These are phyloP conservation scores for Spialia ferax DNA, from an alignment of 2,888 invertebrate genomes.

Conservation along the genomic window DNA sequence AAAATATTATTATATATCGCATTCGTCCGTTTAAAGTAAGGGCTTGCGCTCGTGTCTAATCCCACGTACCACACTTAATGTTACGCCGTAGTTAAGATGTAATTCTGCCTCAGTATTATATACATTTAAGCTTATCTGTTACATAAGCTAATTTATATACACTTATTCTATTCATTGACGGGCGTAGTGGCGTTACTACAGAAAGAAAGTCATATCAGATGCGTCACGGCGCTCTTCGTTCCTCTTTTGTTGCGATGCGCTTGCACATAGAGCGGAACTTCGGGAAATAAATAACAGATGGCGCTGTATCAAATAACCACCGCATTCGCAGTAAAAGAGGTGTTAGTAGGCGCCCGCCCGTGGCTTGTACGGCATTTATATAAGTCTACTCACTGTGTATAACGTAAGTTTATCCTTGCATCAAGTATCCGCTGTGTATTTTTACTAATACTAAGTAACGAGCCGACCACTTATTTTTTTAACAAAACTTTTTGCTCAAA, in stretches of 20 bases:
- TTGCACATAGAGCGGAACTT: conserved; percentile 31
- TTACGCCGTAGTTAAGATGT: conserved; percentile 86
- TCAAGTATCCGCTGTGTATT: conserved; percentile 80
- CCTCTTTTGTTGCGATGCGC: conserved; percentile 57
- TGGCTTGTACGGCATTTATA: conserved; percentile 80
- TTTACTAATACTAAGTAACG: conserved; percentile 70
- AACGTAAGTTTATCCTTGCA: conserved; percentile 81
- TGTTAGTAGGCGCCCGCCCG: conserved; percentile 71
- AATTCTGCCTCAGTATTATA: conserved; percentile 87
- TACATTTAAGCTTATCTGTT: conserved; percentile 87
- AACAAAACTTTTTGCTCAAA: conserved; percentile 83
- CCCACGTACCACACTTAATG: conserved; percentile 84
- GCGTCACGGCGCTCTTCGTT: conserved; percentile 66
- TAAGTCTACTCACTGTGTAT: conserved; percentile 82
- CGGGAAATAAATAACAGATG: conserved; percentile 43
- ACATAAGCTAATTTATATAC: conserved; percentile 86
- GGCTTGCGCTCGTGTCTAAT: conserved; percentile 86
- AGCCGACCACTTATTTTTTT: conserved; percentile 81
- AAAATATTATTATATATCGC: conserved; percentile 86
- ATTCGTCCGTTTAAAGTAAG: conserved; percentile 86
- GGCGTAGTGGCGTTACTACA: conserved; percentile 79
- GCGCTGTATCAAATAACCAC: conserved; percentile 39
- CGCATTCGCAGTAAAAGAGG: conserved; percentile 56
- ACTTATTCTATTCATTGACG: conserved; percentile 82
- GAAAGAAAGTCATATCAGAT: conserved; percentile 83